Base-by-base conservation (phyloP, 1,140 invertebrate genomes). In the Macrocentrus cingulum region DNA sequence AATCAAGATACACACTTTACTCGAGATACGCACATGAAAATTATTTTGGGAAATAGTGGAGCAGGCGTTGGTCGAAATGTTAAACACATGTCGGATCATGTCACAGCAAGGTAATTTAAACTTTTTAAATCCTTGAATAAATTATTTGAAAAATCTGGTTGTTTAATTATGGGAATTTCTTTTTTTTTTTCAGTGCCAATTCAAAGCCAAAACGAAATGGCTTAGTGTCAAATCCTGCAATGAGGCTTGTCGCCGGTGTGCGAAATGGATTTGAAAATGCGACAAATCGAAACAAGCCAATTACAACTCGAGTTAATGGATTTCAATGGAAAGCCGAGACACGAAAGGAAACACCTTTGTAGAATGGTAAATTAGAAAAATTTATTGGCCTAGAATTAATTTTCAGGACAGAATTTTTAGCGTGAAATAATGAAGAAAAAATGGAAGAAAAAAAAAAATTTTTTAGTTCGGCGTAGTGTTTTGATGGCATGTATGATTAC, bases 171-270 rank as follows among this genome's bases (percentile, higher is more conserved):
- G n/a, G n/a, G n/a, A n/a, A n/a, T n/a, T n/a, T n/a, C n/a, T n/a
- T n/a, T n/a, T 41, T 42, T 16, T 19, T 39, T 56, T 74, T 74
- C 52, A 80, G 78, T 56, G 69, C 65, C 52, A 80, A 80, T 72
- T 71, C 83, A 61, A 89, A 89, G 75, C 83, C 84, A 68, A 88
- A 88, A 75, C 84, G 92, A 60, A 95, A 95, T 71, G 92, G 93
- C 2, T 92, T 95, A 60, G 91, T 94, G 6, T 94, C 92, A 2
- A 96, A 96, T 75, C 93, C 93, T 32, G 93, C 92, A 52, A 87
- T 93, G 82, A 83, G 89, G 66, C 81, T 91, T 50, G 83, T 85
- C 29, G 82, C 82, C 19, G 84, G 84, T 32, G 89, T 92, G 62
- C 84, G 85, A 67, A 88, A 85, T 72, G 87, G 87, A 62, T 81